These are phyloP conservation scores for Danio rerio DNA, from an alignment of 2,113 vertebrate species.

Conservation along the genomic window GRCz12tu NC_133187.1:24061501-24062000, in stretches of 20 bases:
- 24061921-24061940: conserved; percentile 56
- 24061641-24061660: conserved; percentile 88
- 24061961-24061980: conserved; percentile 93
- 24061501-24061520: too few species aligned
- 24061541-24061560: too few species aligned
- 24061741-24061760: conserved; percentile 96
- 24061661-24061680: conserved; percentile 92
- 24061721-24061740: conserved; percentile 94
- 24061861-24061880: conserved; percentile 15
- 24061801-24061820: background rate
- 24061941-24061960: conserved; percentile 84
- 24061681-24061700: conserved; percentile 93
- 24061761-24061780: conserved; percentile 79
- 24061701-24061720: conserved; percentile 98
- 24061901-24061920: conserved; percentile 60
- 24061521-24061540: too few species aligned
- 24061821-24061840: background rate
- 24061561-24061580: too few species aligned
- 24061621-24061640: conserved; percentile 84
- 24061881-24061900: conserved; percentile 37
- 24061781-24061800: conserved; percentile 29
- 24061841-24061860: conserved; percentile 13
- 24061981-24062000: conserved; percentile 86
- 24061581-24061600: too few species aligned
- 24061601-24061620: too few species aligned